Evolutionary conservation across 2,888 invertebrate species (phyloP).

Genomic region (Nephrotoma appendiculata): DNA sequence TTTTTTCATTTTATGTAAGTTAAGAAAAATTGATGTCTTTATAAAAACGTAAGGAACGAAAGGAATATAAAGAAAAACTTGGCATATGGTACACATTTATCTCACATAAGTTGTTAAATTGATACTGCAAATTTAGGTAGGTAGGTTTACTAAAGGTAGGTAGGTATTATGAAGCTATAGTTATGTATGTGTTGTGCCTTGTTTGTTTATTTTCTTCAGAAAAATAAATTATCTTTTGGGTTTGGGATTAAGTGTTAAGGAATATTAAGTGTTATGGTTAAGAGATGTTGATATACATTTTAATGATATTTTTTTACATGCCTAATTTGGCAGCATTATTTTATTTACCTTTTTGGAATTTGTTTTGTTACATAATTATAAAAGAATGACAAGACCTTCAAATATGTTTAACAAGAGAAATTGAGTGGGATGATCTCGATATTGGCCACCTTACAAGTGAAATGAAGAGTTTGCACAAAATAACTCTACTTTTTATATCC

Average conservation of each 20-base stretch:
- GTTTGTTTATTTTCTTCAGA: neutral
- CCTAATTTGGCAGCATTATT: neutral
- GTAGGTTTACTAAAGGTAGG: neutral
- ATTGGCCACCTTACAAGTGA: too few relatives aligned
- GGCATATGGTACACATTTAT: neutral
- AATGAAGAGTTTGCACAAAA: too few relatives aligned
- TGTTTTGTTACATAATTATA: neutral
- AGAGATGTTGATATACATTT: neutral
- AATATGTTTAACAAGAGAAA: neutral
- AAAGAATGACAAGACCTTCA: neutral
- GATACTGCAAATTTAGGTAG: neutral
- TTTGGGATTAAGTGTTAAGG: neutral
- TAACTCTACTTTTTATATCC: too few relatives aligned
- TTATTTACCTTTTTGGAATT: neutral
- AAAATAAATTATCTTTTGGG: neutral
- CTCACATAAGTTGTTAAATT: neutral
- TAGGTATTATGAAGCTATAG: neutral
- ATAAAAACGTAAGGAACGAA: neutral
- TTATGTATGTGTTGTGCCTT: neutral
- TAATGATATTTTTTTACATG: neutral
- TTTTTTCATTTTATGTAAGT: neutral
- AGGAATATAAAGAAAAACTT: neutral
- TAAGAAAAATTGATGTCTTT: neutral
- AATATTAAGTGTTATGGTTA: neutral
- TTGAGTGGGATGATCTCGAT: too few relatives aligned